phyloP scores from a whole-genome alignment of 2,797 vertebrate species.

The Onychomys arenicola region DNA sequence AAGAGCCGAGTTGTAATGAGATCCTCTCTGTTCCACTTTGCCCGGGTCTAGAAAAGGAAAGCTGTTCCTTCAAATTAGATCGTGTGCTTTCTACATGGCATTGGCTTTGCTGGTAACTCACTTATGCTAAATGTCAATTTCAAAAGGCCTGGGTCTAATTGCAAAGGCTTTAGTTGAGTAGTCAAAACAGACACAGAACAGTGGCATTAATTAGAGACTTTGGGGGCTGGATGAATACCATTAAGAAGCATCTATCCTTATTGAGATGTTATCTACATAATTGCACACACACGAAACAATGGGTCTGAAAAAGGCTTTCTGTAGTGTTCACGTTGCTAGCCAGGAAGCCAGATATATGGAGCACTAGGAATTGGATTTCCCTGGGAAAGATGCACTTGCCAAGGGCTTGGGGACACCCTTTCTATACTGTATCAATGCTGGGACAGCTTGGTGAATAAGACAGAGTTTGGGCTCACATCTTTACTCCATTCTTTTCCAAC shows the following conservation, averaged over 20 bases:
- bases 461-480: neutral
- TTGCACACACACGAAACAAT: neutral
- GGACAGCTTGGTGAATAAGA: neutral
- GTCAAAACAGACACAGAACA: conserved; percentile 77
- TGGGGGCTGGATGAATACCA: conserved; percentile 29
- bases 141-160: conserved; percentile 67
- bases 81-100: conserved; percentile 35
- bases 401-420: neutral
- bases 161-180: conserved; percentile 71
- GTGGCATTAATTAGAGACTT: conserved; percentile 54
- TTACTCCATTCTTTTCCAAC: conserved; percentile 21
- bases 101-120: conserved; percentile 63
- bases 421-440: neutral
- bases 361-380: neutral
- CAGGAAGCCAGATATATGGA: neutral
- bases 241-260: conserved; percentile 50
- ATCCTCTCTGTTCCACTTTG: conserved; percentile 34
- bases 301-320: conserved; percentile 7
- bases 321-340: neutral
- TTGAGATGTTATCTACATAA: neutral
- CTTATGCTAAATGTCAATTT: conserved; percentile 72
- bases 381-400: neutral
- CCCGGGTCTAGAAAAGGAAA: conserved; percentile 62
- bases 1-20: neutral
- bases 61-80: conserved; percentile 65